Conservation (phyloP, 2,797 vertebrate species). For the Oophaga sylvatica region DNA sequence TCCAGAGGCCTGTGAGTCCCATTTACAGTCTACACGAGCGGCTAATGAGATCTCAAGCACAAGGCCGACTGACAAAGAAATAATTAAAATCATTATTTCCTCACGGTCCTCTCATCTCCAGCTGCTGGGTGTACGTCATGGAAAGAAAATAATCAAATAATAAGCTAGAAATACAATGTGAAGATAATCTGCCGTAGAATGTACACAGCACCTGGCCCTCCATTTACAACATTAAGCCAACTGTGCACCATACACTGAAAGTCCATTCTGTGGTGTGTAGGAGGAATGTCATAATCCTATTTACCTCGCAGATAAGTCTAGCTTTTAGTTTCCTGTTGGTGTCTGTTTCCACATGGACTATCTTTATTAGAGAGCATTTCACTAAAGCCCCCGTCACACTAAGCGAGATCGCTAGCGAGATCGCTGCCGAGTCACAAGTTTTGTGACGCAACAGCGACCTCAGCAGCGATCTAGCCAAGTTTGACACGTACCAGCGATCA, state of each 20-base stretch:
- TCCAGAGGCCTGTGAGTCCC: conserved; percentile 26
- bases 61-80: conserved; percentile 43
- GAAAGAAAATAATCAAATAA: conserved; percentile 37
- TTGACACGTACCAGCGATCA: too few species aligned
- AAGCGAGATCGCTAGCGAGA: too few species aligned
- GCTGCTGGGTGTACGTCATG: conserved; percentile 20
- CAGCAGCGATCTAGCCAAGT: too few species aligned
- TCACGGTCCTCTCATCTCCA: conserved; percentile 15
- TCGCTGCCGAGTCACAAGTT: too few species aligned
- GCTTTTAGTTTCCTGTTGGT: conserved; percentile 6
- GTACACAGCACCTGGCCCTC: conserved; percentile 36
- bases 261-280: background rate
- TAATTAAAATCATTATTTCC: conserved; percentile 39
- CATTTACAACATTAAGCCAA: conserved; percentile 28
- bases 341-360: background rate
- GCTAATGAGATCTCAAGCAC: conserved; percentile 28
- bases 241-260: conserved; percentile 23
- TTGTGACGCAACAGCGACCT: too few species aligned
- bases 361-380: background rate
- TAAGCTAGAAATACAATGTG: conserved; percentile 10
- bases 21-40: conserved; percentile 32
- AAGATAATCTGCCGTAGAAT: conserved; percentile 28
- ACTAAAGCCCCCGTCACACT: too few species aligned
- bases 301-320: background rate
- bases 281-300: conserved; percentile 36